Percentiles rank a stretch among this genome's conserved stretches.
These are phyloP conservation scores for Etheostoma cragini DNA, from an alignment of 2,113 vertebrate species.

Conservation along the genomic window DNA sequence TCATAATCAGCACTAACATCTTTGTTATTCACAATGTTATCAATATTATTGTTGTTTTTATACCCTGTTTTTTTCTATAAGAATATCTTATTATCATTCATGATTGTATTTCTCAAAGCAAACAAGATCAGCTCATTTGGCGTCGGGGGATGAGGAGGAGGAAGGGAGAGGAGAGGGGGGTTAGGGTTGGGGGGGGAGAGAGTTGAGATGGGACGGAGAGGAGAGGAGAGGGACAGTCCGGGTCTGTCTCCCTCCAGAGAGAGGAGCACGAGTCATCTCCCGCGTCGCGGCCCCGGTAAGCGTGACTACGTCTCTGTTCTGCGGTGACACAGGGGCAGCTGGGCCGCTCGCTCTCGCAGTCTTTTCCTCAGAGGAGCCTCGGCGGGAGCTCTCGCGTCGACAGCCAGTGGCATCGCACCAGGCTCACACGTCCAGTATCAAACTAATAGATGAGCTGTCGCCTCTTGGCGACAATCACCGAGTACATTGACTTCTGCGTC, in stretches of 20 bases:
- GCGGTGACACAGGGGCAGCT: slow-evolving; percentile 73
- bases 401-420: slow-evolving; percentile 51
- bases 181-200: slow-evolving; percentile 8
- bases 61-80: slow-evolving; percentile 83
- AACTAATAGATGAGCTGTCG: slow-evolving; percentile 54
- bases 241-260: slow-evolving; percentile 22
- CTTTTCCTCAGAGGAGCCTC: slow-evolving; percentile 51
- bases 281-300: slow-evolving; percentile 35
- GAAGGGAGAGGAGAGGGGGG: slow-evolving; percentile 29
- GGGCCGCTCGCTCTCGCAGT: slow-evolving; percentile 62
- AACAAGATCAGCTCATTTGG: slow-evolving; percentile 76
- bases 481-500: slow-evolving; percentile 53
- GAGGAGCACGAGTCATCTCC: slow-evolving; percentile 50
- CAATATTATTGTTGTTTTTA: slow-evolving; percentile 82
- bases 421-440: slow-evolving; percentile 46
- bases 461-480: slow-evolving; percentile 26
- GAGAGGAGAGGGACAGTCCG: slow-evolving; percentile 28
- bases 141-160: slow-evolving; percentile 51
- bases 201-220: slow-evolving; percentile 13
- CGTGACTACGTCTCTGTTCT: slow-evolving; percentile 61
- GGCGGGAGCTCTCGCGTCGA: slow-evolving; percentile 52
- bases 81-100: slow-evolving; percentile 80
- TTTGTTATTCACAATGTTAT: slow-evolving; percentile 81
- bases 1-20: slow-evolving; percentile 74
- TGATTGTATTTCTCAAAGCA: slow-evolving; percentile 83